phyloP scores from a whole-genome alignment of 2,888 invertebrate genomes.

The Phortica magna region DNA sequence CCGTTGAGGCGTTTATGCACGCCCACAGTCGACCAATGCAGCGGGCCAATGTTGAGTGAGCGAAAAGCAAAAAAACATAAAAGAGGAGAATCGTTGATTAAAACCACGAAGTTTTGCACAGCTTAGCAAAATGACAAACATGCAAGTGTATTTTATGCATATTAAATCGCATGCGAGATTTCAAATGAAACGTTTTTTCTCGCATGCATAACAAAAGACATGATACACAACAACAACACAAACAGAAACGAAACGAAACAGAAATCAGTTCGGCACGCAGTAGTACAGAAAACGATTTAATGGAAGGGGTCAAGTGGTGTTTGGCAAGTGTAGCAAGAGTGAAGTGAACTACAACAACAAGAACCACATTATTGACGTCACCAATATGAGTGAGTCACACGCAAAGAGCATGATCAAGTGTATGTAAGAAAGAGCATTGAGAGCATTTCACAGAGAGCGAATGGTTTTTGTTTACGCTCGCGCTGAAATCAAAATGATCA shows the following conservation, averaged over 20 bases:
- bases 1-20: not conserved
- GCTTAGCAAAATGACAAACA: slow-evolving; percentile 46
- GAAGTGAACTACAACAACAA: slow-evolving; percentile 14
- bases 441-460: slow-evolving; percentile 32
- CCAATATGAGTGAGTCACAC: not conserved
- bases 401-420: not conserved
- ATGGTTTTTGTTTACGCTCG: not conserved
- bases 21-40: not conserved
- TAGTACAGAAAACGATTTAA: not conserved
- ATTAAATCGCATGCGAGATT: not conserved
- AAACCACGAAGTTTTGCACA: slow-evolving; percentile 2
- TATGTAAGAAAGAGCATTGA: not conserved
- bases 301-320: not conserved
- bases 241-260: too few relatives aligned
- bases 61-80: slow-evolving; percentile 28
- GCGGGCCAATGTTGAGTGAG: not conserved
- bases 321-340: not conserved
- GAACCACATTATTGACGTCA: slow-evolving; percentile 1
- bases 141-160: not conserved
- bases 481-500: too few relatives aligned
- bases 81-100: not conserved
- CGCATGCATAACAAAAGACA: not conserved
- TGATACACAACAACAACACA: not conserved
- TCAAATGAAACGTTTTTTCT: not conserved
- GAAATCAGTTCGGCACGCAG: too few relatives aligned